These are phyloP conservation scores for Gymnopithys bicolor DNA, from an alignment of 2,797 vertebrate species.

Conservation along the genomic window DNA sequence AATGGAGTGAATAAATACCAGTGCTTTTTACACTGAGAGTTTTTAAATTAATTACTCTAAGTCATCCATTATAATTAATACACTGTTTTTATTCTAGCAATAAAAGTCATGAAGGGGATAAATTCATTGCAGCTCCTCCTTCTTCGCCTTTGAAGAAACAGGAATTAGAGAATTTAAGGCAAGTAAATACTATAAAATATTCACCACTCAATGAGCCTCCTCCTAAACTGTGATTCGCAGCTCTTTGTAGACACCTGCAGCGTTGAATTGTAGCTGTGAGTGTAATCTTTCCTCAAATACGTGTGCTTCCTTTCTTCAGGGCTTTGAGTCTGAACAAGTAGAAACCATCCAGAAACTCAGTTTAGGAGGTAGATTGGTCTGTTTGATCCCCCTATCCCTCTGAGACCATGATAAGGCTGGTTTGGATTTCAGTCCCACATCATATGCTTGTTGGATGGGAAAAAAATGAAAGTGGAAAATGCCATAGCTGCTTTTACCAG, in stretches of 20 bases:
- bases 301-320: neutral
- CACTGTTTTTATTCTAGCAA: slow-evolving; percentile 80
- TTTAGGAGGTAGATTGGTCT: neutral
- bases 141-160: slow-evolving; percentile 95
- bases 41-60: neutral
- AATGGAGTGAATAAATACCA: neutral
- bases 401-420: neutral
- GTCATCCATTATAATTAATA: neutral
- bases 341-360: neutral
- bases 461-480: neutral
- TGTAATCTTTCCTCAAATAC: neutral
- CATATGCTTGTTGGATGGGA: neutral
- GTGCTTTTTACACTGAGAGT: neutral
- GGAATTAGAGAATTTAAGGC: slow-evolving; percentile 98
- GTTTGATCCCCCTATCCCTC: neutral
- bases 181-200: slow-evolving; percentile 55
- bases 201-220: neutral
- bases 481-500: neutral
- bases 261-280: neutral
- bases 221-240: neutral
- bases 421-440: neutral
- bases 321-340: neutral
- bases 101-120: slow-evolving; percentile 94
- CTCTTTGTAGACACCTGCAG: neutral
- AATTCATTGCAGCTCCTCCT: slow-evolving; percentile 92